Conservation (phyloP, 2,797 vertebrate species). For the Pteronotus mesoamericanus region DNA sequence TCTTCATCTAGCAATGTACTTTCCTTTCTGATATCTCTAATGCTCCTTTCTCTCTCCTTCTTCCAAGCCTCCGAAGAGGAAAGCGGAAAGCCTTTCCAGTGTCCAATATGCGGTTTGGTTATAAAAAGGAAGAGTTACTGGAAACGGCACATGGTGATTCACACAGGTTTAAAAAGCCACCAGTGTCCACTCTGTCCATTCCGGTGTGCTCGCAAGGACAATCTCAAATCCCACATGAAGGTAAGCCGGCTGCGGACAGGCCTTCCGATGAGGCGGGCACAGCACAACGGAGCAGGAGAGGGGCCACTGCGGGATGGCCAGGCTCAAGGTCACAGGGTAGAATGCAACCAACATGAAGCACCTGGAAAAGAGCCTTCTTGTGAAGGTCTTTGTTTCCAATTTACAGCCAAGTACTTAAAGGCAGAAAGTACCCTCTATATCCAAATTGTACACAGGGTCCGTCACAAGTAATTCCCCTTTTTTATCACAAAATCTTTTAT, state of each 20-base stretch:
- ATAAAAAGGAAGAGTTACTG: constrained; percentile 99
- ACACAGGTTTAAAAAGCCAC: constrained; percentile 99
- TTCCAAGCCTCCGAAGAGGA: constrained; percentile 95
- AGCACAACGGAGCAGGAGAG: neutral
- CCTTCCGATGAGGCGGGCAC: fast-evolving
- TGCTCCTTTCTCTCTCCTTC: constrained; percentile 65
- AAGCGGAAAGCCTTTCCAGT: constrained; percentile 98
- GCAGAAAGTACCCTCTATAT: neutral
- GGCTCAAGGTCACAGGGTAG: neutral
- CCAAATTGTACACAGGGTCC: too few species aligned
- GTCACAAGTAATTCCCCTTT: too few species aligned
- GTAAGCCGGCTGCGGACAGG: constrained; percentile 78
- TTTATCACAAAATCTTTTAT: too few species aligned
- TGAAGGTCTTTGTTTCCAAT: neutral
- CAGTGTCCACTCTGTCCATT: constrained; percentile 98
- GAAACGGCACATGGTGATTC: constrained; percentile 99
- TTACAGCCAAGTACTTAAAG: neutral
- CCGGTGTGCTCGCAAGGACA: constrained; percentile 99
- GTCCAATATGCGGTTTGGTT: constrained; percentile 98
- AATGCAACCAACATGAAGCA: fast-evolving
- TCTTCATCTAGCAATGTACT: neutral
- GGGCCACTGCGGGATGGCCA: fast-evolving
- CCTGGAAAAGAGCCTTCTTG: neutral
- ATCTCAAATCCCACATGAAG: constrained; percentile 99
- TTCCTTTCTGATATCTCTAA: constrained; percentile 26